A percentile compares a stretch with the other conserved stretches of the same genome.
These are phyloP conservation scores for Desoria tigrina DNA, from an alignment of 2,888 invertebrate genomes.

Conservation along the genomic window DNA sequence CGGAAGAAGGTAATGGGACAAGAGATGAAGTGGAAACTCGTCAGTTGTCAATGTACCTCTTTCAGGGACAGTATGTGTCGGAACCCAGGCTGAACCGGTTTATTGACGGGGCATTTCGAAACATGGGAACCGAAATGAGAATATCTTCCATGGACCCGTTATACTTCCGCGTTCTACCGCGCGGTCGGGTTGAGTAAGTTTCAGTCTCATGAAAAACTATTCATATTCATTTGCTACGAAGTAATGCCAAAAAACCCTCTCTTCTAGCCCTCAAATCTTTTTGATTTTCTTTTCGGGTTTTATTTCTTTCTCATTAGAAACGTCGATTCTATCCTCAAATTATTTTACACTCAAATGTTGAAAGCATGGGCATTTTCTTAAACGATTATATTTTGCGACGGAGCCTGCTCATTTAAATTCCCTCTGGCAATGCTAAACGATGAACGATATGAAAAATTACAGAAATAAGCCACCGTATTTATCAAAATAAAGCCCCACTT, in stretches of 20 bases:
- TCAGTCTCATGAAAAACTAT: not conserved
- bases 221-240: not conserved
- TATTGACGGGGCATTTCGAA: slow-evolving; percentile 50
- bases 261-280: not conserved
- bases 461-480: no score
- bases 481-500: no score
- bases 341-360: no score
- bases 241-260: no score
- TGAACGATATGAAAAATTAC: no score
- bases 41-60: slow-evolving; percentile 49
- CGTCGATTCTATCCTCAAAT: no score
- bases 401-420: no score
- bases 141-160: slow-evolving; percentile 49
- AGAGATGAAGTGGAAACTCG: slow-evolving; percentile 30
- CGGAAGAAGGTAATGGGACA: not conserved
- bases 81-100: slow-evolving; percentile 52
- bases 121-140: slow-evolving; percentile 48
- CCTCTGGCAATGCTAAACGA: no score
- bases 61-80: slow-evolving; percentile 51
- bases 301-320: no score
- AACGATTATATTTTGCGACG: no score
- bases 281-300: no score
- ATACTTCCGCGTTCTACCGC: slow-evolving; percentile 50
- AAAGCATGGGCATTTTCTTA: no score
- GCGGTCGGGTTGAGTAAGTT: slow-evolving; percentile 51